Percentiles rank a stretch among this genome's conserved stretches.
Conservation (phyloP, 1,140 invertebrate genomes). For the Zaprionus davidi region DNA sequence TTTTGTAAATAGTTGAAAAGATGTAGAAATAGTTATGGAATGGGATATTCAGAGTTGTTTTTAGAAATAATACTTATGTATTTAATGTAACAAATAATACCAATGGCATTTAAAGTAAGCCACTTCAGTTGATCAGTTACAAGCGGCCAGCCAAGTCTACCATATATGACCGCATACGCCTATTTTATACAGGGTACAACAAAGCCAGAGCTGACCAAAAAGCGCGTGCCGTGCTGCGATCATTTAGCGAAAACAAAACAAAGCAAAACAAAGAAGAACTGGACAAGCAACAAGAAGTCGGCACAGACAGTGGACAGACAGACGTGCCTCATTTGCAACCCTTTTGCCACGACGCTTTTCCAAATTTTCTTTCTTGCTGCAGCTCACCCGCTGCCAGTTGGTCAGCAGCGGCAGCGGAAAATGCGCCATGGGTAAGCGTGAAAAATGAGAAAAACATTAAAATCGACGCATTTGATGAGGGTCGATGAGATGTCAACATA, state of each 20-base stretch:
- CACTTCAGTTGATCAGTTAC: background rate
- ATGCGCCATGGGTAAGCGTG: conserved; percentile 51
- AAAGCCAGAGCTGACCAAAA: conserved; percentile 28
- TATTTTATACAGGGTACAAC: conserved; percentile 19
- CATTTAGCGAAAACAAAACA: conserved; percentile 18
- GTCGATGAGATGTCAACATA: conserved; percentile 67
- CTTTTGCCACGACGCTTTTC: conserved; percentile 19
- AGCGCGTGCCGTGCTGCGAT: conserved; percentile 20
- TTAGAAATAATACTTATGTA: no score
- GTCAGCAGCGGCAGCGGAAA: conserved; percentile 60
- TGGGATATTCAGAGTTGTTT: no score
- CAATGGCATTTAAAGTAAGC: background rate
- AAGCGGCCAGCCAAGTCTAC: background rate
- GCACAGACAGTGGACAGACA: background rate
- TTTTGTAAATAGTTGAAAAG: no score
- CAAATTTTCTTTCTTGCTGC: conserved; percentile 1
- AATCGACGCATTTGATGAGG: conserved; percentile 74
- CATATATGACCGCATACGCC: background rate
- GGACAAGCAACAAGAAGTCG: conserved; percentile 11
- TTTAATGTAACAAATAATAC: background rate
- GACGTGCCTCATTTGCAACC: conserved; percentile 45
- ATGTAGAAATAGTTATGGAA: no score
- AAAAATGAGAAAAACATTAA: conserved; percentile 67
- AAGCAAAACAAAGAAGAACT: conserved; percentile 18
- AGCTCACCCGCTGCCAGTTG: conserved; percentile 39